phyloP scores from a whole-genome alignment of 2,113 vertebrate species.

The Megalops atlanticus region DNA sequence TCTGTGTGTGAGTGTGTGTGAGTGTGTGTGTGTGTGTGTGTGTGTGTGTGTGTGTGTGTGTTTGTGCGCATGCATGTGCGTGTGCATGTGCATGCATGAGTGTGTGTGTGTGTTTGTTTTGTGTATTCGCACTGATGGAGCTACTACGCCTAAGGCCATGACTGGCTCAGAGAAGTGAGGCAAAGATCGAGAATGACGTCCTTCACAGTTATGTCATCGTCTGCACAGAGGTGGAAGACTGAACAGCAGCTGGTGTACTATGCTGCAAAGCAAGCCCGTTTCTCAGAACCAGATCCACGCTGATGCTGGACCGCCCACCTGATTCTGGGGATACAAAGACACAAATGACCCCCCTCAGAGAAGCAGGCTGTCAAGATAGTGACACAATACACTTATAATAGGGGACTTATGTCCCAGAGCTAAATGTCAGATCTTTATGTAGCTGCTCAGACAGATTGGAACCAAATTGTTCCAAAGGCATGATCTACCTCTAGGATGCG shows the following conservation, averaged over 20 bases:
- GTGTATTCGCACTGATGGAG: neutral
- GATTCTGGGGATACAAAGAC: neutral
- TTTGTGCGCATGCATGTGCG: too few species aligned
- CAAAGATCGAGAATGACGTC: neutral
- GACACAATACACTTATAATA: neutral
- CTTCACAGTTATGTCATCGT: neutral
- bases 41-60: too few species aligned
- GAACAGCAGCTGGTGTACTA: neutral
- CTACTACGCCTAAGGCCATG: neutral
- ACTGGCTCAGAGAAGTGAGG: neutral
- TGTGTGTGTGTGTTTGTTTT: neutral
- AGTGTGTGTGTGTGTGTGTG: too few species aligned
- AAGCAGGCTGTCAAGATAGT: neutral
- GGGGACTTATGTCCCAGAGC: neutral
- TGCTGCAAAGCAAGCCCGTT: neutral
- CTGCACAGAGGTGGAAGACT: neutral
- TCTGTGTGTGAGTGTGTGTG: too few species aligned
- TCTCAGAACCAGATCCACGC: neutral
- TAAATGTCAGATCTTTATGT: neutral
- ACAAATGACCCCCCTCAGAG: neutral
- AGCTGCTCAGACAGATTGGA: neutral
- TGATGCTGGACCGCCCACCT: neutral
- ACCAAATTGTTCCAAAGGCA: too few species aligned
- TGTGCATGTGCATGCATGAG: neutral
- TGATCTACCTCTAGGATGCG: too few species aligned